Conservation (phyloP, 2,888 invertebrate genomes). For the Ernsta delagoae region DNA sequence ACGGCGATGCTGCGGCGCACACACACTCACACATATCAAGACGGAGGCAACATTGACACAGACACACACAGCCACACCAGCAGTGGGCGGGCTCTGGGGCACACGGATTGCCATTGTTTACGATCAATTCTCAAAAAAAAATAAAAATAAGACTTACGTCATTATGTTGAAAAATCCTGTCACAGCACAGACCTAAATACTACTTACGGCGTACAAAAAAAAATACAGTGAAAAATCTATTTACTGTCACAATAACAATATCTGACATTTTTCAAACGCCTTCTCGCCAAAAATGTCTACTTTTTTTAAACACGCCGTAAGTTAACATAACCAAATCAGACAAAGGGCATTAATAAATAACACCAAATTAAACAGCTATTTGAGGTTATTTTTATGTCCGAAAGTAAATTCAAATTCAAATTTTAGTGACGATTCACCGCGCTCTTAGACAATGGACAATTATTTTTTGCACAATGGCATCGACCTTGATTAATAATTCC, state of each 20-base stretch:
- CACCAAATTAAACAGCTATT: not conserved
- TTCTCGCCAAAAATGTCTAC: not conserved
- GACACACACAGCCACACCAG: slow-evolving; percentile 76
- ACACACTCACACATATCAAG: slow-evolving; percentile 84
- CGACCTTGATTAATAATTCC: slow-evolving; percentile 64
- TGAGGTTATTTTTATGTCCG: not conserved
- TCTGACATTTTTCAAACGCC: not conserved
- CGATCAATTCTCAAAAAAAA: slow-evolving; percentile 45
- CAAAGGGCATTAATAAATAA: not conserved
- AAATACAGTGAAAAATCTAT: not conserved
- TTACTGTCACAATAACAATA: not conserved
- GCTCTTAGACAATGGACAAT: slow-evolving; percentile 18
- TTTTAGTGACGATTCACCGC: slow-evolving; percentile 37
- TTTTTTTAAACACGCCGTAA: not conserved
- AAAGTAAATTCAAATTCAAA: not conserved
- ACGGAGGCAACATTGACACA: slow-evolving; percentile 75
- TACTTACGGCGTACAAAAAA: not conserved
- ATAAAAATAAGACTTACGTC: not conserved
- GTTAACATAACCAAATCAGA: not conserved
- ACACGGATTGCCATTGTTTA: slow-evolving; percentile 58
- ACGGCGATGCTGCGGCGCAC: slow-evolving; percentile 74
- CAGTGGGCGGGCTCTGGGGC: slow-evolving; percentile 60
- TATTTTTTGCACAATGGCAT: slow-evolving; percentile 65
- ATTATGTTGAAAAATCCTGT: not conserved
- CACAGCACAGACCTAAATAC: not conserved